These are phyloP conservation scores for Microplitis deprimator DNA, from an alignment of 2,888 invertebrate species.

Conservation along the genomic window DNA sequence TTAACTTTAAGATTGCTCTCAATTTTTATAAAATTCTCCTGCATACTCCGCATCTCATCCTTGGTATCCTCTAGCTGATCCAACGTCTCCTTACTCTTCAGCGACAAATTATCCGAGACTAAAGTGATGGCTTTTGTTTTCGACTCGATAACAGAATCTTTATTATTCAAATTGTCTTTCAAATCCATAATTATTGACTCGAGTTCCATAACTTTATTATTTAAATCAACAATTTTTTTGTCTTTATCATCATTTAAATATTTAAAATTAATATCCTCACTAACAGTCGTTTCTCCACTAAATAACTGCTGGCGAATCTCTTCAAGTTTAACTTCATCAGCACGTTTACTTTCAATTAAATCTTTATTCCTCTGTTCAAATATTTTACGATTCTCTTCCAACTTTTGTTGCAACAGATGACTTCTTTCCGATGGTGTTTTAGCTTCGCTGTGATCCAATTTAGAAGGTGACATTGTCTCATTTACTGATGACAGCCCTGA, in stretches of 20 bases:
- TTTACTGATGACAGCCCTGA: background rate
- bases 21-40: slow-evolving; percentile 81
- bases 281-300: slow-evolving; percentile 61
- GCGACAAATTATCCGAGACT: slow-evolving; percentile 81
- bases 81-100: slow-evolving; percentile 81
- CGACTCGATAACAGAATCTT: slow-evolving; percentile 87
- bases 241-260: slow-evolving; percentile 75
- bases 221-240: slow-evolving; percentile 77
- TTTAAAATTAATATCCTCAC: slow-evolving; percentile 41
- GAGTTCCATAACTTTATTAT: slow-evolving; percentile 80
- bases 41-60: slow-evolving; percentile 86
- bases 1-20: slow-evolving; percentile 82
- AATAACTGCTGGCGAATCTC: slow-evolving; percentile 70
- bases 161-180: slow-evolving; percentile 86
- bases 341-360: slow-evolving; percentile 67
- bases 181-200: slow-evolving; percentile 85
- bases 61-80: slow-evolving; percentile 84
- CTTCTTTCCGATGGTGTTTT: slow-evolving; percentile 67
- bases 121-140: slow-evolving; percentile 84
- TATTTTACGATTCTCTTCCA: slow-evolving; percentile 70
- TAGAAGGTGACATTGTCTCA: background rate
- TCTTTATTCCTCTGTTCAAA: slow-evolving; percentile 69
- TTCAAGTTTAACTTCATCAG: slow-evolving; percentile 70
- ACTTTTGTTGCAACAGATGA: slow-evolving; percentile 66
- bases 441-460: slow-evolving; percentile 63